Evolutionary conservation across 2,797 vertebrate species (phyloP).

Genomic region (Dallia pectoralis): DNA sequence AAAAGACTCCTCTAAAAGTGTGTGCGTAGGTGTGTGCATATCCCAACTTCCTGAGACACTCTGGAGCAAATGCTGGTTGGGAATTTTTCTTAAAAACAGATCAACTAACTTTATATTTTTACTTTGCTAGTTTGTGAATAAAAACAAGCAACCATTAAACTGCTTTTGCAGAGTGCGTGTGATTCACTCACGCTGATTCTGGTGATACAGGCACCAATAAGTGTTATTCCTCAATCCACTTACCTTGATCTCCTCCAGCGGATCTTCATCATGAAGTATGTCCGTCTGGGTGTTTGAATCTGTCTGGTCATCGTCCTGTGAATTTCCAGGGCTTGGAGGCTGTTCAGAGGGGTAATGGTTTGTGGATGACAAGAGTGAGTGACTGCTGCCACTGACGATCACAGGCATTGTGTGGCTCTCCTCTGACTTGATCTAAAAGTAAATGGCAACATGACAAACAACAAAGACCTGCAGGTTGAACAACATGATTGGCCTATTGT

Average conservation of each 20-base stretch:
- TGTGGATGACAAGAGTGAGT: conserved; percentile 54
- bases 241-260: conserved; percentile 66
- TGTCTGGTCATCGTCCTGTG: conserved; percentile 57
- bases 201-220: neutral
- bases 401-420: conserved; percentile 53
- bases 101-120: no score
- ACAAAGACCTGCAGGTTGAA: neutral
- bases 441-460: neutral
- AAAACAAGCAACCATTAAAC: neutral
- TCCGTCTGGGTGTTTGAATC: conserved; percentile 49
- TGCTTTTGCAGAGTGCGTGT: neutral
- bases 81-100: no score
- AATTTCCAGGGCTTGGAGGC: conserved; percentile 63
- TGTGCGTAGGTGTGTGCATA: no score
- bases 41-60: no score
- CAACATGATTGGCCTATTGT: neutral
- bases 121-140: no score
- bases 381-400: conserved; percentile 63
- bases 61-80: no score
- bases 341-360: conserved; percentile 58
- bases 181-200: neutral
- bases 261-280: conserved; percentile 42
- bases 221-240: conserved; percentile 3
- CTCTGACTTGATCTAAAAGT: conserved; percentile 59
- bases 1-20: neutral